These are phyloP conservation scores for Deilephila elpenor DNA, from an alignment of 2,888 invertebrate species.

Conservation along the genomic window DNA sequence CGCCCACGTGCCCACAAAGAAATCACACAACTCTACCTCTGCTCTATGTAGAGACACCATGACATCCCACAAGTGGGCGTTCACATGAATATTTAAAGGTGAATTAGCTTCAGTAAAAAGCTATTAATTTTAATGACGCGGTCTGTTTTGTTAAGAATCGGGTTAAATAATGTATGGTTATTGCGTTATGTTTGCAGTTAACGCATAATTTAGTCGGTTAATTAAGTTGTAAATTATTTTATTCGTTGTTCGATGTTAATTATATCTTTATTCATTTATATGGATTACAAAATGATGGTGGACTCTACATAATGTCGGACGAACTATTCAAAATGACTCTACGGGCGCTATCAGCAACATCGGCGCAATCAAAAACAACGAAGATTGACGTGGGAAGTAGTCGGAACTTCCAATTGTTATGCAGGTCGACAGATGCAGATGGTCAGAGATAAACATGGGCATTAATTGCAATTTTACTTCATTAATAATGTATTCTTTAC, in stretches of 20 bases:
- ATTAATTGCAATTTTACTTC: no score
- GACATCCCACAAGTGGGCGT: constrained; percentile 11
- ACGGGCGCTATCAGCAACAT: not conserved
- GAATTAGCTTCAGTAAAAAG: constrained; percentile 18
- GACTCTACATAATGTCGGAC: not conserved
- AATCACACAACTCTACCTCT: not conserved
- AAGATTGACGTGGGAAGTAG: not conserved
- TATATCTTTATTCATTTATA: not conserved
- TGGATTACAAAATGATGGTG: not conserved
- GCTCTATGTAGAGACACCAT: not conserved
- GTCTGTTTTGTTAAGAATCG: constrained; percentile 17
- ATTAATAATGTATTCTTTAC: no score
- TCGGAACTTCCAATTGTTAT: not conserved
- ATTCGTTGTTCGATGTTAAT: not conserved
- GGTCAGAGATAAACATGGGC: no score
- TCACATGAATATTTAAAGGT: constrained; percentile 22
- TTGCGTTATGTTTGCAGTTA: not conserved
- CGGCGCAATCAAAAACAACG: not conserved
- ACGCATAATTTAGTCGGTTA: not conserved
- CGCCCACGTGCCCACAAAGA: constrained; percentile 14
- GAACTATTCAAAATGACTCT: not conserved
- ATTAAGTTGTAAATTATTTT: constrained; percentile 14
- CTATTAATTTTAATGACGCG: constrained; percentile 33
- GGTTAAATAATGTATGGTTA: constrained; percentile 29
- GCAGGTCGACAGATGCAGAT: not conserved